Evolutionary conservation across 2,888 invertebrate species (phyloP), one percentile per base, ranked within the genome.

Genomic region (Anodontia alba): DNA sequence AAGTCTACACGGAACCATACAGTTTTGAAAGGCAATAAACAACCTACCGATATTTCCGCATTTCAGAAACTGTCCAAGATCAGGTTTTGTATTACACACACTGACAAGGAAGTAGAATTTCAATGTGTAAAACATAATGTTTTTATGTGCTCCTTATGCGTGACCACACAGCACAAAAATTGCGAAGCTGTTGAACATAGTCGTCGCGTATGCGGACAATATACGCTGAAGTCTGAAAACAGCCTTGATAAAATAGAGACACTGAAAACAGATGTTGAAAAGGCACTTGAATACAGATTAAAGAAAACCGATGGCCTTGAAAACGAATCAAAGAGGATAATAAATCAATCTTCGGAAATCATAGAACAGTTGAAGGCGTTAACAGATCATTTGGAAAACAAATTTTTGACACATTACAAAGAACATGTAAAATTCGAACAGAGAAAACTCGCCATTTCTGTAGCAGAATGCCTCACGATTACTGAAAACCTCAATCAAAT

Each of bases 1-100:
- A 81, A 81, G 54, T 49, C 67, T 12, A 81, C 77, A 5, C 69
- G 77, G 33, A 26, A 33, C 33, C 81, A 81, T 54, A 51, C 42
- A 1, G 36, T 80, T 3, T 57, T 77, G n/a, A 73, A 36, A 2
- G 76, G 57, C 15, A 43, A 74, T 20, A 33, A 77, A 10, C 42
- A 77, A 42, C 81, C 81, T 26, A 51, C 17, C 0, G 69, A 71
- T 26, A 43, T 49, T 20, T n/a, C 36, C 10, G 26, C 73, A 8
- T 81, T 74, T 68, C 12, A 67, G n/a, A 31, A 33, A 62, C 17
- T 33, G 3, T 31, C 62, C 3, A 1, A 12, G 31, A 26, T 62
- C 2, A 31, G 17, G 3, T 33, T 20, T 33, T 62, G 62, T 17
- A 62, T 1, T 33, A 62, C 15, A 8, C 62, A 62, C 20, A 31